Conservation (phyloP, 2,888 invertebrate species). For the Trissonchulus latispiculum region DNA sequence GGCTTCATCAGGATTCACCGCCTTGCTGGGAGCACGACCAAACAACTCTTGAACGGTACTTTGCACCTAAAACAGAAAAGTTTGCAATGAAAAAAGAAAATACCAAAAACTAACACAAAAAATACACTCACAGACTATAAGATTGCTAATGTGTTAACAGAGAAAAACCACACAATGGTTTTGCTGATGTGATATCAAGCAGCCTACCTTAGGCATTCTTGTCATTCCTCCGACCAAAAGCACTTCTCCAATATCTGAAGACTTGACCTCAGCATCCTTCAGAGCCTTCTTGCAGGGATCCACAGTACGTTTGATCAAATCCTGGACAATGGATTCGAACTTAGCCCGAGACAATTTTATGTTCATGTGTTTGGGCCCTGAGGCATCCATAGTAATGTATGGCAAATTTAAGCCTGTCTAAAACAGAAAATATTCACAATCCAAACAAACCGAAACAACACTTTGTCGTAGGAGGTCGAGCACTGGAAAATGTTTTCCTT, state of each 20-base stretch:
- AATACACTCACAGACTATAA: too few species aligned
- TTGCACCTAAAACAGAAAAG: conserved; percentile 57
- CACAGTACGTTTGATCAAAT: conserved; percentile 76
- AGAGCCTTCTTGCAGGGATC: conserved; percentile 88
- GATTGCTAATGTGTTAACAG: too few species aligned
- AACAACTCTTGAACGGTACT: conserved; percentile 78
- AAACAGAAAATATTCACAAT: too few species aligned
- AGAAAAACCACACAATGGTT: too few species aligned
- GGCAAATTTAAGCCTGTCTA: conserved; percentile 91
- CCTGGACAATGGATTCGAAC: conserved; percentile 80
- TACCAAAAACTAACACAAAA: too few species aligned
- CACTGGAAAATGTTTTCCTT: too few species aligned
- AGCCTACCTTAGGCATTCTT: conserved; percentile 85
- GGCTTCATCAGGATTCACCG: conserved; percentile 98
- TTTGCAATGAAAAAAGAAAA: too few species aligned
- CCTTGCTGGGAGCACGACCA: conserved; percentile 79
- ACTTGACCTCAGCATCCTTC: conserved; percentile 79
- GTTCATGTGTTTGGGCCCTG: conserved; percentile 97
- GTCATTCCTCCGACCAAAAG: conserved; percentile 97
- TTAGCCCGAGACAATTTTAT: conserved; percentile 84
- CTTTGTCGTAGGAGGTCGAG: too few species aligned
- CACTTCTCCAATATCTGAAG: conserved; percentile 89
- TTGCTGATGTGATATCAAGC: too few species aligned
- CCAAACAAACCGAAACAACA: too few species aligned
- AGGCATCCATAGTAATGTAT: conserved; percentile 88